Evolutionary conservation across 2,113 vertebrate species (phyloP), one percentile per base, ranked within the genome.

Genomic region (Bothrops jararaca): DNA sequence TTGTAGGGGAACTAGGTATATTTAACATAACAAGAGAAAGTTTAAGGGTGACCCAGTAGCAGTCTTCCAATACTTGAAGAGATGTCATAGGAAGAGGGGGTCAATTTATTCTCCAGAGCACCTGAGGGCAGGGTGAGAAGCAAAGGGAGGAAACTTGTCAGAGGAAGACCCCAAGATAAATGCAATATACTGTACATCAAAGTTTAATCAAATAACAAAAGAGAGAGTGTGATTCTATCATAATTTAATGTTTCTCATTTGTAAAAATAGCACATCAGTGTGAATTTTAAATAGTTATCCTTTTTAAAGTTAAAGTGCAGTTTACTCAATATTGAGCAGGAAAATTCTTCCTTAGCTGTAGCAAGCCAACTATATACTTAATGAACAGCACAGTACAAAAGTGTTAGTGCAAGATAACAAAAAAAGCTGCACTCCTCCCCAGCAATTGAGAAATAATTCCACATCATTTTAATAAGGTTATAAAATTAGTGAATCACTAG

Each of bases 311-410:
- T 80, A 89, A 53, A 69, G 91, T 89, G 53, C 45, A 86, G 89
- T 93, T 91, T 60, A 53, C 45, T 85, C 85, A 91, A 89, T 89
- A 89, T 6, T 58, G 90, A 89, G 18, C 69, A 91, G 48, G 69
- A 89, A 53, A 93, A 93, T 93, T 91, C 64, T 91, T 93, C 88
- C 15, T 91, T 91, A 85, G 23, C 34, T 86, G 56, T 45, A 48
- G 45, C 48, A 93, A 53, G 54, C 85, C 69, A 89, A 56, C 42
- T 23, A 60, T 45, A 64, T 29, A 64, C 48, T 86, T 58, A 74
- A 86, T 86, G 54, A 15, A 86, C 26, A 64, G 26, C 13, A 5
- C 60, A n/a, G 24, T 29, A 12, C 29, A 29, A 29, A 64, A 29
- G 10, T n/a, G 26, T n/a, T n/a, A 13, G 60, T 64, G 60, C 60